Evolutionary conservation across 1,140 invertebrate genomes (phyloP).

Genomic region (Wasmannia auropunctata): DNA sequence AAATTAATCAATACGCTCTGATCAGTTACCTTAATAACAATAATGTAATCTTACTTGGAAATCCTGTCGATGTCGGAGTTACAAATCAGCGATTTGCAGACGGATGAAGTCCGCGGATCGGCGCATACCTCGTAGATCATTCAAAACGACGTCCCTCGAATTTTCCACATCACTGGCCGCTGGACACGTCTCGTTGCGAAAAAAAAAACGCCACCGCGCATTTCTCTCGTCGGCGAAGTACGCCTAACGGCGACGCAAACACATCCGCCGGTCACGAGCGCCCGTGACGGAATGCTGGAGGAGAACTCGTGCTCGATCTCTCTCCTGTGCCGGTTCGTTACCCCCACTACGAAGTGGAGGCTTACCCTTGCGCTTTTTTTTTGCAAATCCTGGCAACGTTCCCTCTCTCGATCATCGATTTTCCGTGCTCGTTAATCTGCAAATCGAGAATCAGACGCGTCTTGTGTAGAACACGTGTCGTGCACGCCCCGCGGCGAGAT

Average conservation of each 20-base stretch:
- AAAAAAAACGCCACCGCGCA: conserved; percentile 27
- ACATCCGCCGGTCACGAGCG: conserved; percentile 76
- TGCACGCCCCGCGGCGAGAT: conserved; percentile 27
- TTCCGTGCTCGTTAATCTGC: conserved; percentile 10
- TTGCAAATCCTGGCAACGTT: conserved; percentile 46
- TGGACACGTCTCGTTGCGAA: conserved; percentile 20
- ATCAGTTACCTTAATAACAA: not conserved
- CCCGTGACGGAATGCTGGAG: conserved; percentile 76
- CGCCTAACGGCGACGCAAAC: conserved; percentile 63
- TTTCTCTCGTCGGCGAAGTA: conserved; percentile 44
- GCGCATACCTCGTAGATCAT: not conserved
- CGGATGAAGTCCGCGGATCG: not conserved
- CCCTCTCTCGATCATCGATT: conserved; percentile 42
- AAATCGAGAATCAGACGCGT: conserved; percentile 37
- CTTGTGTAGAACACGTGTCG: conserved; percentile 12
- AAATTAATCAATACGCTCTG: not conserved
- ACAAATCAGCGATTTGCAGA: not conserved
- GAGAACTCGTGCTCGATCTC: conserved; percentile 70
- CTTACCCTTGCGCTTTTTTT: conserved; percentile 47
- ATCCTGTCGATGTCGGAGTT: not conserved
- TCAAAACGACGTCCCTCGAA: conserved; percentile 12
- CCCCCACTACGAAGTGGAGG: conserved; percentile 67
- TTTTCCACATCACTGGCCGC: conserved; percentile 4
- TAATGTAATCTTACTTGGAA: conserved; percentile 9
- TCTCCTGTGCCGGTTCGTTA: conserved; percentile 67